Evolutionary conservation across 2,113 vertebrate species (phyloP), one percentile per base, ranked within the genome.

Genomic region (pig (Sus scrofa)): DNA sequence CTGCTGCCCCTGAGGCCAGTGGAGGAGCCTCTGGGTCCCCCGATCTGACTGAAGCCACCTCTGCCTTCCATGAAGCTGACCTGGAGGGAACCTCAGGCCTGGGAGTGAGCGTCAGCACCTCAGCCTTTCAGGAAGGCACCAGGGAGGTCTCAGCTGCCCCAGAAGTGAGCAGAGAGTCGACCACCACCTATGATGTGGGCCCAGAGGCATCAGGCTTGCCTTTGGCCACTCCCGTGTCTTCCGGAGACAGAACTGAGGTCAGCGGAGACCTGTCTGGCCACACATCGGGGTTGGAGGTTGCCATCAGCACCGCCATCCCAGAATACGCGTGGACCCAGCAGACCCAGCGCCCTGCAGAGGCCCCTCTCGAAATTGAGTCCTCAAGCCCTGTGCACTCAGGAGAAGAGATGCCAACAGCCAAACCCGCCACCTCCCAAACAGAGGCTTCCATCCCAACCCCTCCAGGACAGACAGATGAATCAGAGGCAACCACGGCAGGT

Each of bases 401-500:
- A 96, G 98, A 98, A 82, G 98, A 98, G 70, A 90, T 4, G 7
- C 97, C 96, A 78, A 96, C 97, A 60, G 94, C 71, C 20, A 44
- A 93, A 87, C 44, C 94, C 83, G 94, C 95, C 96, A 91, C 86
- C 73, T 71, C 54, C 79, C 93, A 98, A 9, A 96, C 98, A 20
- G 58, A 97, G 9, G 82, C 97, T 44, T 91, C 97, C 79, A n/a
- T 63, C 79, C 95, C 97, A 56, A 24, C 98, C 73, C 97, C 98
- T 52, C 95, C 98, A 60, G 97, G 97, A 86, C 97, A 97, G 63
- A 96, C 97, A 24, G 95, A 97, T 0, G 85, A 96, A 2, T 86
- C 97, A 52, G 93, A 97, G 95, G 91, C 97, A 32, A 94, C 97
- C 11, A 10, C 54, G 91, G 79, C 98, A 99, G 99, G 99, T 99